Evolutionary conservation across 2,888 invertebrate species (phyloP), one percentile per base, ranked within the genome.

Genomic region (Adela reaumurella): DNA sequence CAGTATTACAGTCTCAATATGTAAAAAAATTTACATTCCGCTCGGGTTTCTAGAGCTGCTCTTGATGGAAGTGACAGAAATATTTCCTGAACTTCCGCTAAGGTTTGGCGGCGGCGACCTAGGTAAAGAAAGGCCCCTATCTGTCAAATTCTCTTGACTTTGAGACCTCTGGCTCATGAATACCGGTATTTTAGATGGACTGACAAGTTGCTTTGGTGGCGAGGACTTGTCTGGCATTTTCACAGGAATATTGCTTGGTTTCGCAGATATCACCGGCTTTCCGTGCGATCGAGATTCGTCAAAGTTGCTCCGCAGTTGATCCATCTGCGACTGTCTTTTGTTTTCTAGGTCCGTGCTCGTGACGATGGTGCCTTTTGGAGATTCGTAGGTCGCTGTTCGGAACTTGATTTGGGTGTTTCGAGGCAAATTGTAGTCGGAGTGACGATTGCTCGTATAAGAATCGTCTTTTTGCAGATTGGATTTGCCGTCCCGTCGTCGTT

Each of bases 21-120:
- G 8, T 24, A 8, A 24, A 24, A 24, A 6, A 24, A 14, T 35
- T 35, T 35, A 55, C 59, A 69, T 71, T 16, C 81, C 81, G 51
- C 81, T 81, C 0, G 81, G 81, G 59, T 76, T 79, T 58, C 65
- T 77, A 14, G 85, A 85, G 57, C 82, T 84, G 57, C 71, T 82
- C 54, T 84, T 80, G 45, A 85, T 85, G 1, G 85, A 84, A n/a
- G 85, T 85, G 0, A 85, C 82, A 3, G 84, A 81, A 50, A 80
- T 72, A 48, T 79, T 80, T 0, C 74, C 76, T 3, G 77, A 67
- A 57, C 74, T 74, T 18, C 53, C 46, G 19, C 66, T 73, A 41
- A 70, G 59, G 11, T 63, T 60, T 1, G 71, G 72, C 0, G 77
- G 74, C 16, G 78, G 76, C 0, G 78, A 72, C 1, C 67, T 66